Evolutionary conservation across 2,113 vertebrate genomes (phyloP).

Genomic region (Pavo muticus): DNA sequence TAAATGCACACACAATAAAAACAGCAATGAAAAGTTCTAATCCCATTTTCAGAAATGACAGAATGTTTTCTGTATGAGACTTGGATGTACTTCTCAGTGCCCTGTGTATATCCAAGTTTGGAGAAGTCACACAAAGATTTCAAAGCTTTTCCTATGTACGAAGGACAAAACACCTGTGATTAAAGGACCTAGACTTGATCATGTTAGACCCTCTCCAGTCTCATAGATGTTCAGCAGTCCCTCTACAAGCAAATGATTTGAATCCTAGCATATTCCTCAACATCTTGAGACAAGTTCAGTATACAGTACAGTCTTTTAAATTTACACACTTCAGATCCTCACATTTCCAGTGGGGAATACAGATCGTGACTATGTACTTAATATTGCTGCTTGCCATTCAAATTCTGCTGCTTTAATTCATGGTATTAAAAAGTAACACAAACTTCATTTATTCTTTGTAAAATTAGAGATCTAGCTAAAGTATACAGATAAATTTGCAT

Average conservation of each 20-base stretch:
- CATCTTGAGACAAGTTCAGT: conserved; percentile 3
- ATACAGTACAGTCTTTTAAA: not conserved
- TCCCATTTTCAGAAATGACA: not conserved
- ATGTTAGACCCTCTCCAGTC: not conserved
- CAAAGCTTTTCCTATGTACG: not conserved
- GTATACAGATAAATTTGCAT: not conserved
- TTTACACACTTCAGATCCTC: conserved; percentile 3
- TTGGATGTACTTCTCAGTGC: not conserved
- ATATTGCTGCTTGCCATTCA: not conserved
- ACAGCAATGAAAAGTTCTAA: not conserved
- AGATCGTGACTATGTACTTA: conserved; percentile 30
- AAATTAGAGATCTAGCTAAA: conserved; percentile 21
- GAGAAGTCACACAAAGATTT: not conserved
- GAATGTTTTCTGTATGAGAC: not conserved
- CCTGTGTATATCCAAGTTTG: not conserved
- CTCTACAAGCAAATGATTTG: not conserved
- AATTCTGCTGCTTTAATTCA: conserved; percentile 23
- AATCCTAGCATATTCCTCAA: not conserved
- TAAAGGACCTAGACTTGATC: not conserved
- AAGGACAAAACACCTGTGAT: not conserved
- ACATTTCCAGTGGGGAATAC: conserved; percentile 22
- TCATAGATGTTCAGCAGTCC: not conserved
- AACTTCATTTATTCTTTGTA: not conserved
- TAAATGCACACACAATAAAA: not conserved
- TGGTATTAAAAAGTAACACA: conserved; percentile 30